These are phyloP conservation scores for Pygmarrhopalites habei DNA, from an alignment of 1,140 invertebrate species.

Conservation along the genomic window DNA sequence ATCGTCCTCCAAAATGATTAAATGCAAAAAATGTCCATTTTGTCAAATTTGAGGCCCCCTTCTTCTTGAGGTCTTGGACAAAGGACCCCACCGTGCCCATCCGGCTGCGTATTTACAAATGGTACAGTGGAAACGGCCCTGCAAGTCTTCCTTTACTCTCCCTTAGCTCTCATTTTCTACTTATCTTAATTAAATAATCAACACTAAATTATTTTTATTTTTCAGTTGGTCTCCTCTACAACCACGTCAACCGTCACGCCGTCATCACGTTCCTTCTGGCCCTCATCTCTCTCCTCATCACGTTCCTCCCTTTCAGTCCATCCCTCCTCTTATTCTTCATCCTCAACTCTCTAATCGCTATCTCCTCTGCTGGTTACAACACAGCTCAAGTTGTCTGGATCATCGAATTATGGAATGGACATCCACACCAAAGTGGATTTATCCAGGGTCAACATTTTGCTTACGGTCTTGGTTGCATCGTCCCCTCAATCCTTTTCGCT, in stretches of 20 bases:
- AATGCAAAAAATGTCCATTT: too few species aligned
- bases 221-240: constrained; percentile 15
- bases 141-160: too few species aligned
- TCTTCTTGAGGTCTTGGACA: too few species aligned
- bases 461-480: constrained; percentile 10
- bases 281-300: background rate
- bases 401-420: constrained; percentile 22
- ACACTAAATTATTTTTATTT: too few species aligned
- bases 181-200: too few species aligned
- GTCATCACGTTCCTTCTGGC: background rate
- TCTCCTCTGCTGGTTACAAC: constrained; percentile 4
- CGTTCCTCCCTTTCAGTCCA: background rate
- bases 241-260: constrained; percentile 7
- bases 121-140: too few species aligned
- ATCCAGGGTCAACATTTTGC: constrained; percentile 24
- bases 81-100: too few species aligned
- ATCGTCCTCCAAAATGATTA: too few species aligned
- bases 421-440: constrained; percentile 3
- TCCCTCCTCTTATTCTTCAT: background rate
- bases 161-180: too few species aligned
- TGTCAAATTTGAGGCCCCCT: too few species aligned
- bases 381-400: constrained; percentile 22
- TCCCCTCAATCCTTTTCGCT: constrained; percentile 10
- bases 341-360: background rate
- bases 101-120: too few species aligned